Percentiles rank a stretch among this genome's conserved stretches.
Conservation (phyloP, 2,888 invertebrate genomes). For the Augiades crinisus region DNA sequence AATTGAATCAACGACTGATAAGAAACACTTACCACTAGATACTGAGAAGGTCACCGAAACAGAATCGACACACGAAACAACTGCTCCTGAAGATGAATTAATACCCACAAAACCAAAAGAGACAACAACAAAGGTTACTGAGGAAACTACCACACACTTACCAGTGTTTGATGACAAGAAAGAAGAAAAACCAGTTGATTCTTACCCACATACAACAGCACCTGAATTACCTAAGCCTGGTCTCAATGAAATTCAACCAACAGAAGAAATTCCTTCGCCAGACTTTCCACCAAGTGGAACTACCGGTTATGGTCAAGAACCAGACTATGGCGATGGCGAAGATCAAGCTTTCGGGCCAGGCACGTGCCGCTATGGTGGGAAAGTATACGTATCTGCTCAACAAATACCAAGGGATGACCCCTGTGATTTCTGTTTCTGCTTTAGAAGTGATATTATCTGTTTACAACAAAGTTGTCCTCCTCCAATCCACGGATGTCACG, state of each 20-base stretch:
- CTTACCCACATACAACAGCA: slow-evolving; percentile 37
- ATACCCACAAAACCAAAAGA: slow-evolving; percentile 30
- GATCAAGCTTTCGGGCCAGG: slow-evolving; percentile 92
- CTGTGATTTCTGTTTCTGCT: slow-evolving; percentile 98
- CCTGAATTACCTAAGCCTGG: slow-evolving; percentile 57
- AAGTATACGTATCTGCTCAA: slow-evolving; percentile 96
- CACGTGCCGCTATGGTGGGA: slow-evolving; percentile 95
- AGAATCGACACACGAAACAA: slow-evolving; percentile 10
- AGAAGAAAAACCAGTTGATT: slow-evolving; percentile 46
- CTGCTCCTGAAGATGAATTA: slow-evolving; percentile 27
- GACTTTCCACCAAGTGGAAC: slow-evolving; percentile 64
- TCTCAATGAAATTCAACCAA: slow-evolving; percentile 49
- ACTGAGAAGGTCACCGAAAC: slow-evolving; percentile 28
- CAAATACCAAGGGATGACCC: slow-evolving; percentile 97
- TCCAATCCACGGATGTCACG: slow-evolving; percentile 94
- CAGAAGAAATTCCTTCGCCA: slow-evolving; percentile 57
- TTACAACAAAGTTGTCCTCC: slow-evolving; percentile 97
- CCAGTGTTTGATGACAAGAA: slow-evolving; percentile 43
- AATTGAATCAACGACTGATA: slow-evolving; percentile 15
- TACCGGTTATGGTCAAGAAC: slow-evolving; percentile 74
- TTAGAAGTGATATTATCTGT: slow-evolving; percentile 97
- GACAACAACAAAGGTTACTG: slow-evolving; percentile 32
- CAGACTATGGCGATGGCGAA: slow-evolving; percentile 89
- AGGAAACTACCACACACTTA: slow-evolving; percentile 35
- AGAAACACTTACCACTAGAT: slow-evolving; percentile 26